Evolutionary conservation across 2,797 vertebrate genomes (phyloP).

Genomic region (Champsocephalus gunnari): DNA sequence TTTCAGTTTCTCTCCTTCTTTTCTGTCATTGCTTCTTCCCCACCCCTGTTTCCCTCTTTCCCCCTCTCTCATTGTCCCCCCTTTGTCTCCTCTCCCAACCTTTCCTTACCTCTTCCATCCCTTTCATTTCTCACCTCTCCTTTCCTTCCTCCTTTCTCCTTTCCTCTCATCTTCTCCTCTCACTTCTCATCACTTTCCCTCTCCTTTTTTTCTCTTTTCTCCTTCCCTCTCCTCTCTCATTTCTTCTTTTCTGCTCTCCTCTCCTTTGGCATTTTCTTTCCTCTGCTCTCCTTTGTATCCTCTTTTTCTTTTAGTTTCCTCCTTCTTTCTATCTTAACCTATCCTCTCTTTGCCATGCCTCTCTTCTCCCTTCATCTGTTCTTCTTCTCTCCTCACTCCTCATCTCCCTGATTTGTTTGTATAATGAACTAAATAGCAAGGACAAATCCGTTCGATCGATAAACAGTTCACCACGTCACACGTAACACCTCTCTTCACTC

Average conservation of each 20-base stretch:
- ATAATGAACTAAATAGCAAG: conserved; percentile 27
- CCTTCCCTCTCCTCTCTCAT: conserved; percentile 3
- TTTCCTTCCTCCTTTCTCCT: not conserved
- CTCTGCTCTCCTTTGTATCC: not conserved
- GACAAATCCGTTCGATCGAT: conserved; percentile 40
- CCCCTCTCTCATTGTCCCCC: not conserved
- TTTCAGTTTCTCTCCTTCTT: not conserved
- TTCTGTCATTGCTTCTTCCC: not conserved
- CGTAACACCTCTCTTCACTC: conserved; percentile 29
- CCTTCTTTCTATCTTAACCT: not conserved
- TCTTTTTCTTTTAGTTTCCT: not conserved
- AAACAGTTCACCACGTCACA: conserved; percentile 23
- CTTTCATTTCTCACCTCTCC: not conserved
- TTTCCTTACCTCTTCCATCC: not conserved
- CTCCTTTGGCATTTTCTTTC: not conserved
- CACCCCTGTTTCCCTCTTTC: not conserved
- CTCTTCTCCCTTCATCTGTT: not conserved
- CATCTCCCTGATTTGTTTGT: conserved; percentile 11
- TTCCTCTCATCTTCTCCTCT: not conserved
- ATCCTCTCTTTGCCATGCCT: not conserved
- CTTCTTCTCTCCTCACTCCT: not conserved
- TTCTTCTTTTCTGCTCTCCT: not conserved
- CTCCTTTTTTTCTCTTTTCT: not conserved
- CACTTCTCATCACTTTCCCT: no score
- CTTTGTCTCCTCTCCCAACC: not conserved